phyloP scores from a whole-genome alignment of 2,113 vertebrate species.

The Macaca nemestrina region DNA sequence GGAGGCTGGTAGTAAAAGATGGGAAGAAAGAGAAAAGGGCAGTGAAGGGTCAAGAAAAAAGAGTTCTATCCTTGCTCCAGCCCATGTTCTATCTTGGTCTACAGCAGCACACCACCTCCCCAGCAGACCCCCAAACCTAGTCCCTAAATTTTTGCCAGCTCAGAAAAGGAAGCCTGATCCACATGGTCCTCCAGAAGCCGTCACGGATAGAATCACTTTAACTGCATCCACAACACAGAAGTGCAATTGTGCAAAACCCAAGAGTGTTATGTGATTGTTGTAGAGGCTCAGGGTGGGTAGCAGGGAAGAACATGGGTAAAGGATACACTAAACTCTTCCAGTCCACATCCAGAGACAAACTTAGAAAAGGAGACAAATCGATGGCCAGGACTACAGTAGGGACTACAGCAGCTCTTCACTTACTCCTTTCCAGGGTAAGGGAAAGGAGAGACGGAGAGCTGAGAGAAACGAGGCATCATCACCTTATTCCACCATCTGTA shows the following conservation, averaged over 20 bases:
- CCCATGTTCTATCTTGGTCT: neutral
- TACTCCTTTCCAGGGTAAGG: neutral
- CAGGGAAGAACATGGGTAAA: neutral
- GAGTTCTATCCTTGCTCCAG: no score
- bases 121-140: neutral
- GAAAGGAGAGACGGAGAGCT: neutral
- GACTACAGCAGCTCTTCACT: neutral
- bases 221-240: neutral
- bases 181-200: neutral
- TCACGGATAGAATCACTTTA: neutral
- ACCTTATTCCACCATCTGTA: neutral
- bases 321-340: neutral
- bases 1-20: neutral
- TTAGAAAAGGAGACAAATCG: neutral
- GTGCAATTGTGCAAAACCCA: neutral
- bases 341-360: neutral
- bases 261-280: neutral
- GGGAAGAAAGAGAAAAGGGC: neutral
- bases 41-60: neutral
- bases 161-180: neutral
- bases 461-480: neutral
- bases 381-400: neutral
- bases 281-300: neutral
- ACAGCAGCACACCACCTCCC: accelerated
- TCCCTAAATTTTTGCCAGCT: neutral